Evolutionary conservation across 2,113 vertebrate species (phyloP).

Genomic region (Dasyornis broadbenti): DNA sequence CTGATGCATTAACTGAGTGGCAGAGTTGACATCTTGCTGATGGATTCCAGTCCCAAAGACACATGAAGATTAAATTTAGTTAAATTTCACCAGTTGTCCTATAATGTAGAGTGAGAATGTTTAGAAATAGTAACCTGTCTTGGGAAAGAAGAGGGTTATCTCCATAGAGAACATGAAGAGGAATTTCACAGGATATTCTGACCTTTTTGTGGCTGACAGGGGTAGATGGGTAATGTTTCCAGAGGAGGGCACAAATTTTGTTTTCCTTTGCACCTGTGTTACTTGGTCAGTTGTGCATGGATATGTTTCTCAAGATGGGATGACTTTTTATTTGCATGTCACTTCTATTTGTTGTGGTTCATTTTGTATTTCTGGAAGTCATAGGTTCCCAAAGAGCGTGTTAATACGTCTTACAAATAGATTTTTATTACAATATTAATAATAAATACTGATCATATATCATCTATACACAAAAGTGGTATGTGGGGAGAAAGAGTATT

Average conservation of each 20-base stretch:
- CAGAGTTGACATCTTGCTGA: neutral
- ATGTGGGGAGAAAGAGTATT: neutral
- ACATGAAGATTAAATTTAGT: neutral
- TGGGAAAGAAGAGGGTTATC: neutral
- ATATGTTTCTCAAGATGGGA: neutral
- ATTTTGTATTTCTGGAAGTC: neutral
- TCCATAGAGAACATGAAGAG: neutral
- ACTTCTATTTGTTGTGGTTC: neutral
- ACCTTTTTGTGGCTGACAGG: neutral
- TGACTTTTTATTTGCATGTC: neutral
- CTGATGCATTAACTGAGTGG: neutral
- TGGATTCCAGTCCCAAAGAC: neutral
- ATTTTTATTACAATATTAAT: conserved; percentile 20
- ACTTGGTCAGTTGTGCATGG: neutral
- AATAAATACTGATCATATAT: conserved; percentile 6
- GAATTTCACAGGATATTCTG: neutral
- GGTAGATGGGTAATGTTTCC: neutral
- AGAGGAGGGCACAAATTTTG: neutral
- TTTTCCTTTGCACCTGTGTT: neutral
- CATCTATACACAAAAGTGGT: neutral
- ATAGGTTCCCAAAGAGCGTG: neutral
- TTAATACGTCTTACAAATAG: neutral
- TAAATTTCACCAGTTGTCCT: neutral
- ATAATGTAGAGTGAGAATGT: neutral
- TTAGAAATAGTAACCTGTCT: neutral